These are phyloP conservation scores for Amphipyra tragopoginis DNA, from an alignment of 2,888 invertebrate genomes.

Conservation along the genomic window DNA sequence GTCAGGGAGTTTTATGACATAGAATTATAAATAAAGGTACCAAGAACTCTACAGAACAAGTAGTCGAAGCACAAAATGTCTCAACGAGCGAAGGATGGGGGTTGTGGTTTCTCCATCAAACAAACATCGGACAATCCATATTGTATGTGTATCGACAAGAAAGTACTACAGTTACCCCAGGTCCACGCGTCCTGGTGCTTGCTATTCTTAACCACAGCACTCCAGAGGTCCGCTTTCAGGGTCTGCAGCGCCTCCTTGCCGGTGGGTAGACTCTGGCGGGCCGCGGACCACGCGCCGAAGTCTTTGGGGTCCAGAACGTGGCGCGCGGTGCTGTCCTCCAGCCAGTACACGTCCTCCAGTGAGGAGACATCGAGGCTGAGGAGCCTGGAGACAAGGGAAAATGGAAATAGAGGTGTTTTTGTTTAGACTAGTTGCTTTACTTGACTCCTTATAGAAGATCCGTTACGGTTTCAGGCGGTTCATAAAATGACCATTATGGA, in stretches of 20 bases:
- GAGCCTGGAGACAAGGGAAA: constrained; percentile 84
- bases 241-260: constrained; percentile 94
- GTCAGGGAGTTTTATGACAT: too few species aligned
- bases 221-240: constrained; percentile 95
- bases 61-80: too few species aligned
- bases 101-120: too few species aligned
- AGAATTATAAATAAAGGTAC: too few species aligned
- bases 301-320: constrained; percentile 94
- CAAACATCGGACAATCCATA: too few species aligned
- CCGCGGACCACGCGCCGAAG: constrained; percentile 94
- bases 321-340: constrained; percentile 94
- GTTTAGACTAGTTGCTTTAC: too few species aligned
- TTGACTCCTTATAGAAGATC: too few species aligned
- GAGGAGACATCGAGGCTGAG: constrained; percentile 95
- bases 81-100: too few species aligned
- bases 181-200: constrained; percentile 97
- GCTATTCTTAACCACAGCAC: constrained; percentile 95
- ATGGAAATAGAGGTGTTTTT: neutral
- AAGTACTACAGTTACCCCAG: constrained; percentile 90
- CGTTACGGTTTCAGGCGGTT: too few species aligned
- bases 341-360: constrained; percentile 97
- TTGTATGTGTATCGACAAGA: too few species aligned
- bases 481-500: too few species aligned
- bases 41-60: too few species aligned
- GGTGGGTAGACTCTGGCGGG: constrained; percentile 94